Conservation (phyloP, 2,888 invertebrate species). For the Spialia ferax region DNA sequence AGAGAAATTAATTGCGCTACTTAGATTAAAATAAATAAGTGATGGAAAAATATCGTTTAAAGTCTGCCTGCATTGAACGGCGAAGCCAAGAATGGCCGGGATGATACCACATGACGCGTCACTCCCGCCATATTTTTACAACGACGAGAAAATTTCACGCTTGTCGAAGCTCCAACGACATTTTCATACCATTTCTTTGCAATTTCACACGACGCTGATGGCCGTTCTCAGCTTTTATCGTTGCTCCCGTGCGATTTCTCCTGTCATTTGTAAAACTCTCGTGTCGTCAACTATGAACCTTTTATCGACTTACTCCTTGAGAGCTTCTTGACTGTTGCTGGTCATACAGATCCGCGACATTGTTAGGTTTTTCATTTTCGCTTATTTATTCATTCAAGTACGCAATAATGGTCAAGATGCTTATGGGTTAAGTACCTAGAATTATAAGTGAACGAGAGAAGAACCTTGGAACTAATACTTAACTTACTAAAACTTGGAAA, state of each 20-base stretch:
- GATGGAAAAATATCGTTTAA: background rate
- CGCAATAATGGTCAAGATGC: too few relatives aligned
- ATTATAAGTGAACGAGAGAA: background rate
- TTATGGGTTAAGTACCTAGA: too few relatives aligned
- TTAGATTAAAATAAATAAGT: background rate
- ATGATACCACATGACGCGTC: conserved; percentile 7
- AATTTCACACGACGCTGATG: conserved; percentile 56
- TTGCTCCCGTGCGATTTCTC: conserved; percentile 64
- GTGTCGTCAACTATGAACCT: conserved; percentile 76
- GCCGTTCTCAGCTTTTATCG: conserved; percentile 74
- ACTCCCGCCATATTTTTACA: conserved; percentile 46
- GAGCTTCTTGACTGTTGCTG: conserved; percentile 68
- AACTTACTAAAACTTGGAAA: too few relatives aligned
- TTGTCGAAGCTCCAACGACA: conserved; percentile 52
- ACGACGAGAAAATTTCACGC: conserved; percentile 72
- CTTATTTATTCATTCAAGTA: background rate
- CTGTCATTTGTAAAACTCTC: conserved; percentile 74
- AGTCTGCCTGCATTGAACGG: background rate
- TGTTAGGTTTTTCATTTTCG: conserved; percentile 49
- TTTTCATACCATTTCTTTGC: conserved; percentile 31
- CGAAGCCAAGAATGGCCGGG: background rate
- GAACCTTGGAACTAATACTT: too few relatives aligned
- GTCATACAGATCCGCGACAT: conserved; percentile 59
- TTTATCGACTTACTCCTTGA: conserved; percentile 71
- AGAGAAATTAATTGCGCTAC: too few relatives aligned